Evolutionary conservation across 2,113 vertebrate species (phyloP).

Genomic region (Sterna hirundo): DNA sequence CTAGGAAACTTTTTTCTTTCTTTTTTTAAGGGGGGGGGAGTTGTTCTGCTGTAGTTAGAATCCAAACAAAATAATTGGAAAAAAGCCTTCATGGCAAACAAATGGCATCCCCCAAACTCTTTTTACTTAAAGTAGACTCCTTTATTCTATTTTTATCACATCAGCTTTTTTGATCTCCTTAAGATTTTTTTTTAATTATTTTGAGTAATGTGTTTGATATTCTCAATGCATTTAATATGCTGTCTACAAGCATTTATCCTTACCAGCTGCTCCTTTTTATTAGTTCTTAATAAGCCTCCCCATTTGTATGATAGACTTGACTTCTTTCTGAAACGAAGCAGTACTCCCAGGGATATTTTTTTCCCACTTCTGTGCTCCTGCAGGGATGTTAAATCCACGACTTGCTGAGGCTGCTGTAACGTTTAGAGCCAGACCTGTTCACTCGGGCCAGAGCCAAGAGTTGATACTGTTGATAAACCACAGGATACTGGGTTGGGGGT

Average conservation of each 20-base stretch:
- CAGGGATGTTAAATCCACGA: rapidly evolving
- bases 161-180: background rate
- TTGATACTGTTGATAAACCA: background rate
- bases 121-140: background rate
- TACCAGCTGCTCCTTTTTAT: background rate
- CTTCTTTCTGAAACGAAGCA: background rate
- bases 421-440: background rate
- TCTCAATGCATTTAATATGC: background rate
- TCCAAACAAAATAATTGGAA: background rate
- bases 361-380: background rate
- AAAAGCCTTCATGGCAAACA: background rate
- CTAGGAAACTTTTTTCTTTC: background rate
- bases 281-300: background rate
- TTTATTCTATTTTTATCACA: background rate
- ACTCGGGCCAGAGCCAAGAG: rapidly evolving
- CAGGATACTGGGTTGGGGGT: no score
- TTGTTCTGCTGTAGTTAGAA: background rate
- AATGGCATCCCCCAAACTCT: background rate
- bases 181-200: background rate
- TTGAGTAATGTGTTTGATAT: background rate
- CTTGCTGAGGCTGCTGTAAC: background rate
- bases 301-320: background rate
- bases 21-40: background rate
- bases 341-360: background rate
- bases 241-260: background rate